Percentiles rank a stretch among this genome's conserved stretches.
Evolutionary conservation across 2,113 vertebrate genomes (phyloP).

Genomic region (Nothocercus nigrocapillus): DNA sequence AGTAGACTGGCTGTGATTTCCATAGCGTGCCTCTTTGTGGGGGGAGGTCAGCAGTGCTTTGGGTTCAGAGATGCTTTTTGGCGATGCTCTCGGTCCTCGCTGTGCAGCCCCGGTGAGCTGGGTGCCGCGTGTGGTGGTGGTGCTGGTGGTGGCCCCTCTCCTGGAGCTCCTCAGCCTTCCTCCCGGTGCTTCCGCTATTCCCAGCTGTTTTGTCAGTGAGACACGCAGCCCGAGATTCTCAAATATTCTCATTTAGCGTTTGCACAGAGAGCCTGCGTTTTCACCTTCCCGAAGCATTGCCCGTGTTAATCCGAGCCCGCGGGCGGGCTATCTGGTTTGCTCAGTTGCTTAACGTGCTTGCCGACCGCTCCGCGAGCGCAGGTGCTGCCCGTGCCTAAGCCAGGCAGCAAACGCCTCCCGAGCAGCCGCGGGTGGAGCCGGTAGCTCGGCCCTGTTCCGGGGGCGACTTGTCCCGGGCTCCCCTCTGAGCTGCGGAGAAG

Average conservation of each 20-base stretch:
- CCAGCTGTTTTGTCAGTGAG: neutral
- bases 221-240: neutral
- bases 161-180: neutral
- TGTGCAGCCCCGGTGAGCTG: neutral
- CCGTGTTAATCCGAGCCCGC: rapidly evolving
- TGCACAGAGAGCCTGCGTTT: no score
- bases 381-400: neutral
- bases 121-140: neutral
- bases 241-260: no score
- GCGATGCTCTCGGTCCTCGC: neutral
- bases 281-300: neutral
- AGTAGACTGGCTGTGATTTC: neutral
- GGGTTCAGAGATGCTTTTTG: neutral
- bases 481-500: neutral
- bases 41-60: neutral
- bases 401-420: neutral
- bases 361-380: neutral
- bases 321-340: neutral
- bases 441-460: rapidly evolving
- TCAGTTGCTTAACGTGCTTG: rapidly evolving
- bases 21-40: neutral
- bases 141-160: neutral
- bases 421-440: neutral
- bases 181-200: neutral
- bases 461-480: neutral